These are phyloP conservation scores for Danio choprae DNA, from an alignment of 2,797 vertebrate species.

Conservation along the genomic window DNA sequence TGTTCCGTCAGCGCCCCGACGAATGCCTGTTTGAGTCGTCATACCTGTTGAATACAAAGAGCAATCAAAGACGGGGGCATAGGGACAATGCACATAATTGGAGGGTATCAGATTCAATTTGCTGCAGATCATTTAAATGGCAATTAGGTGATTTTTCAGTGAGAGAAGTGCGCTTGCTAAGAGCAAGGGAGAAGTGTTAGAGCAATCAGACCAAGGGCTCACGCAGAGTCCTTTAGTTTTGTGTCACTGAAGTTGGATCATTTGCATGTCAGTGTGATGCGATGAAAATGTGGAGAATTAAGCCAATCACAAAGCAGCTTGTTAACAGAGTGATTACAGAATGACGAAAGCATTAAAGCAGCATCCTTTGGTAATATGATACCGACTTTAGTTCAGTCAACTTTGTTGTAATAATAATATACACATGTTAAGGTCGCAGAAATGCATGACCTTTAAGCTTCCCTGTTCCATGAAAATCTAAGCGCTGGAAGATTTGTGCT, in stretches of 20 bases:
- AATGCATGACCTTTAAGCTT: conserved; percentile 34
- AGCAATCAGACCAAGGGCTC: conserved; percentile 33
- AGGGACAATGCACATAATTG: conserved; percentile 27
- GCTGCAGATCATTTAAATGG: conserved; percentile 39
- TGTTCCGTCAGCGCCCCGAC: not conserved
- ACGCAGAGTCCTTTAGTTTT: conserved; percentile 36
- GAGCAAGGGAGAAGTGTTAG: conserved; percentile 32
- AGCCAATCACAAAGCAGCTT: conserved; percentile 36
- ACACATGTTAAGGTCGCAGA: conserved; percentile 18
- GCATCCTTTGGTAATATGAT: not conserved
- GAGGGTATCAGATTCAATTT: conserved; percentile 46
- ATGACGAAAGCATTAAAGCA: not conserved
- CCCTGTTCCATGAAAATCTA: conserved; percentile 33
- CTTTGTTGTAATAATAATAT: not conserved
- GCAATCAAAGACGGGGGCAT: conserved; percentile 39
- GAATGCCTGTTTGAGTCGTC: conserved; percentile 15
- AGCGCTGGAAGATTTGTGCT: conserved; percentile 45
- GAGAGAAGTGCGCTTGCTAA: conserved; percentile 14
- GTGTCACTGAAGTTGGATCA: conserved; percentile 21
- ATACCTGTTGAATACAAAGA: conserved; percentile 46
- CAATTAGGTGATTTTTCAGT: conserved; percentile 40
- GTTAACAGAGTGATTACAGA: conserved; percentile 25
- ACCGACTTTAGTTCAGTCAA: not conserved
- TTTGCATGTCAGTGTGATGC: conserved; percentile 44
- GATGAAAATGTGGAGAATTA: conserved; percentile 37